phyloP scores from a whole-genome alignment of 2,797 vertebrate genomes.

The Myoxocephalus aenaeus region DNA sequence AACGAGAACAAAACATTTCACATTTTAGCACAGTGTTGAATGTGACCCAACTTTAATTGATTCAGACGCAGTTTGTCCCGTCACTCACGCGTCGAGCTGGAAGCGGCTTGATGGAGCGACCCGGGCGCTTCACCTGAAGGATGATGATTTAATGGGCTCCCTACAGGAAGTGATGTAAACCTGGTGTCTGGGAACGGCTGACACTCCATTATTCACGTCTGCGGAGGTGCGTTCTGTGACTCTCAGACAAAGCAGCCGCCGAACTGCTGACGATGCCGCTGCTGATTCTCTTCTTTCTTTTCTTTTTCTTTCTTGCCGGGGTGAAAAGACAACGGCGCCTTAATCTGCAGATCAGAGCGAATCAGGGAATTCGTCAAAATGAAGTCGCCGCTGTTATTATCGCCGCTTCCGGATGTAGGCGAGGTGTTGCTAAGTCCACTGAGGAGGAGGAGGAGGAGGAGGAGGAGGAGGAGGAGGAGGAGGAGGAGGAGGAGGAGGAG shows the following conservation, averaged over 20 bases:
- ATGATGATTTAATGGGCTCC: constrained; percentile 68
- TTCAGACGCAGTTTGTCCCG: constrained; percentile 44
- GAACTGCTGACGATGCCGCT: constrained; percentile 67
- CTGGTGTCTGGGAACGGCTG: constrained; percentile 67
- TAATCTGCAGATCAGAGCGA: constrained; percentile 64
- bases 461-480: constrained; percentile 58
- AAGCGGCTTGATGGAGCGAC: constrained; percentile 57
- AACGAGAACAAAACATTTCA: too few relatives aligned
- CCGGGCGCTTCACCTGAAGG: constrained; percentile 52
- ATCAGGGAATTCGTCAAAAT: constrained; percentile 66
- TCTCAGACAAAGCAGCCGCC: constrained; percentile 54
- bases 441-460: constrained; percentile 58
- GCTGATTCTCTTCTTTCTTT: constrained; percentile 38
- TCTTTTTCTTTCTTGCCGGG: background rate
- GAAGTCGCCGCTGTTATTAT: constrained; percentile 55
- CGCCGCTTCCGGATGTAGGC: constrained; percentile 61
- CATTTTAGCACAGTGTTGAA: constrained; percentile 18
- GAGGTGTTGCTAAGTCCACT: constrained; percentile 62
- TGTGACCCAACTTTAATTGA: constrained; percentile 38
- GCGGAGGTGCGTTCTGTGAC: constrained; percentile 43
- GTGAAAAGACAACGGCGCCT: constrained; percentile 47
- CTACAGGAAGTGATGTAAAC: constrained; percentile 69
- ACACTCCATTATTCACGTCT: constrained; percentile 69
- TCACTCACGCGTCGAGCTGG: constrained; percentile 27
- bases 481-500: constrained; percentile 56